Conservation (phyloP, 2,113 vertebrate genomes). For the Proterorhinus semilunaris region DNA sequence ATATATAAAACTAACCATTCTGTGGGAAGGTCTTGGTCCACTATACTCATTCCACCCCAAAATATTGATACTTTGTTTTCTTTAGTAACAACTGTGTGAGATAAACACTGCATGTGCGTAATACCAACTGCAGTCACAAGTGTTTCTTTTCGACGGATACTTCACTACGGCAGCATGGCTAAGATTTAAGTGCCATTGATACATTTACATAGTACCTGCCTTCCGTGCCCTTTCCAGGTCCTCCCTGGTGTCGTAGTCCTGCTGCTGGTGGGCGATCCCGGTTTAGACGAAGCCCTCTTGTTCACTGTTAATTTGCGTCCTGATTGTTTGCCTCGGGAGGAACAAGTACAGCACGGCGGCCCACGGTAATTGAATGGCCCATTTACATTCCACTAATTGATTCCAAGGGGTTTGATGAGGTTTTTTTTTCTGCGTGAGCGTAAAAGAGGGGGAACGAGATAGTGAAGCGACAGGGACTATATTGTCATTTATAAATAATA, state of each 20-base stretch:
- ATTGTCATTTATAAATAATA: too few species aligned
- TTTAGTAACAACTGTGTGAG: too few species aligned
- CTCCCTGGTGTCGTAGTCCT: conserved; percentile 7
- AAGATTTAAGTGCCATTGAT: background rate
- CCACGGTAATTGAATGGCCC: conserved; percentile 63
- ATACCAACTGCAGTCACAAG: too few species aligned
- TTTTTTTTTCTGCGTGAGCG: conserved; percentile 9
- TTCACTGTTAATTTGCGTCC: conserved; percentile 66
- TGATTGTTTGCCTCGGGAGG: conserved; percentile 66
- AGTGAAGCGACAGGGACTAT: conserved; percentile 7
- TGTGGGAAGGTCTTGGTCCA: too few species aligned
- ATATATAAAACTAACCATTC: too few species aligned
- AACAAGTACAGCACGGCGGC: conserved; percentile 20
- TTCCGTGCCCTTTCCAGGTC: background rate
- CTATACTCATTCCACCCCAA: too few species aligned
- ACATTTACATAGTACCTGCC: background rate
- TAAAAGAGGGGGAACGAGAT: background rate
- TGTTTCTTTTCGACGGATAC: too few species aligned
- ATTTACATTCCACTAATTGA: conserved; percentile 68
- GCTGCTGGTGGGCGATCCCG: conserved; percentile 26
- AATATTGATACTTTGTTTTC: too few species aligned
- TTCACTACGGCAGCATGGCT: too few species aligned
- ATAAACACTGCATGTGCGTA: too few species aligned
- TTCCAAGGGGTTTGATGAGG: conserved; percentile 45
- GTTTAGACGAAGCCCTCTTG: conserved; percentile 46